Conservation (phyloP, 2,113 vertebrate genomes). For the Myrmophylax atrothorax region DNA sequence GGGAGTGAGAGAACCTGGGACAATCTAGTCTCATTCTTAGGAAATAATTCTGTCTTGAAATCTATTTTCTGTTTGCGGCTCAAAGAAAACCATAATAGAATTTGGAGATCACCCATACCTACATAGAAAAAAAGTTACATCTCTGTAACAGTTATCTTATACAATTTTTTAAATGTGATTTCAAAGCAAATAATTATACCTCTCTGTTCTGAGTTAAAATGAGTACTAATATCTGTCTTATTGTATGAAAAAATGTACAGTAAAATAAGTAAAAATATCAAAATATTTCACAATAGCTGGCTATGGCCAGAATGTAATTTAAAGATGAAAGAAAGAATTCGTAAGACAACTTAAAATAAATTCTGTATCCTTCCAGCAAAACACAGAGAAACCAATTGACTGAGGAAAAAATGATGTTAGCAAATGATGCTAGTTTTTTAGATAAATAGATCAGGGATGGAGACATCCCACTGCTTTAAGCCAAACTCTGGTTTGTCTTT, state of each 20-base stretch:
- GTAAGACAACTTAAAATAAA: not conserved
- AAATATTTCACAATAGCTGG: not conserved
- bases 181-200: not conserved
- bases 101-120: not conserved
- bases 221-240: not conserved
- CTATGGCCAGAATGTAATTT: not conserved
- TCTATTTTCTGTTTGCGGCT: not conserved
- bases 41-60: not conserved
- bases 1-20: not conserved
- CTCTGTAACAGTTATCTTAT: not conserved
- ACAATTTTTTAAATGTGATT: not conserved
- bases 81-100: not conserved
- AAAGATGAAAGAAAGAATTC: not conserved
- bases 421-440: not conserved
- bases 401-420: not conserved
- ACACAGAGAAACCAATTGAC: not conserved
- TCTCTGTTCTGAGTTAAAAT: not conserved
- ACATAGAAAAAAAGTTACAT: not conserved
- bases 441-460: not conserved
- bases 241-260: not conserved
- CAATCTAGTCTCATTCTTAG: not conserved
- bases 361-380: not conserved
- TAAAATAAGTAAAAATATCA: not conserved
- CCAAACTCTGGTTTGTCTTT: not conserved
- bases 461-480: not conserved